Evolutionary conservation across 2,113 vertebrate species (phyloP).

Genomic region (Aspidoscelis tigris): DNA sequence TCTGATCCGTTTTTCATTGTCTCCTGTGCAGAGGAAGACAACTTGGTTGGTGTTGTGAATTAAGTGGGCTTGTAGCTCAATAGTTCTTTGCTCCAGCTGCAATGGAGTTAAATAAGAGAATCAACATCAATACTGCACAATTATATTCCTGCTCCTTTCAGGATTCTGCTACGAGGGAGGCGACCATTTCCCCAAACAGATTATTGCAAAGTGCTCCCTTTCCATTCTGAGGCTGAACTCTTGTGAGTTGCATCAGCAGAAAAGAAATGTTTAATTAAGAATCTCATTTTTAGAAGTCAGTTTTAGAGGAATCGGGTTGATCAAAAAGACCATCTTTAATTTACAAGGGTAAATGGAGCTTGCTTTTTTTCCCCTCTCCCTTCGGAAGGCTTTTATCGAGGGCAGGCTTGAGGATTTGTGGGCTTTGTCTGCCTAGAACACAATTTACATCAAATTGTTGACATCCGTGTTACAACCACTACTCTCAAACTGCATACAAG

Average conservation of each 20-base stretch:
- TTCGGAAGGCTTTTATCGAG: slow-evolving; percentile 4
- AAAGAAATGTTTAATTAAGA: slow-evolving; percentile 67
- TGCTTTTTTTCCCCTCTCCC: slow-evolving; percentile 7
- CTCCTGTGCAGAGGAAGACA: slow-evolving; percentile 54
- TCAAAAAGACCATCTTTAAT: slow-evolving; percentile 58
- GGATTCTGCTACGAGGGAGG: slow-evolving; percentile 63
- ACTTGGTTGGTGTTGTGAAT: slow-evolving; percentile 63
- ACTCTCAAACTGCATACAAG: too few relatives aligned
- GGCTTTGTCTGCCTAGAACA: background rate
- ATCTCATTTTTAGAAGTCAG: slow-evolving; percentile 63
- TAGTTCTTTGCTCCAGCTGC: slow-evolving; percentile 68
- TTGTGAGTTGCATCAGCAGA: slow-evolving; percentile 60
- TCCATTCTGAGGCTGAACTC: slow-evolving; percentile 60
- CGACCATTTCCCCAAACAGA: slow-evolving; percentile 63
- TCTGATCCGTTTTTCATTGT: slow-evolving; percentile 70
- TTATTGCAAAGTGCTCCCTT: slow-evolving; percentile 53
- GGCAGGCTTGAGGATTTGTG: background rate
- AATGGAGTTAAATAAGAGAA: slow-evolving; percentile 70
- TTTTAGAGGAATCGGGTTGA: slow-evolving; percentile 32
- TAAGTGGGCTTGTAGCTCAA: slow-evolving; percentile 69
- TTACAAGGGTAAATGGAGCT: slow-evolving; percentile 37
- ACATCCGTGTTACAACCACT: too few relatives aligned
- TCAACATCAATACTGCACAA: slow-evolving; percentile 71
- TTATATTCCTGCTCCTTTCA: slow-evolving; percentile 62
- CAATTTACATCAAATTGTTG: background rate